These are phyloP conservation scores for Heterotilapia buettikoferi DNA, from an alignment of 2,113 vertebrate genomes.

Conservation along the genomic window DNA sequence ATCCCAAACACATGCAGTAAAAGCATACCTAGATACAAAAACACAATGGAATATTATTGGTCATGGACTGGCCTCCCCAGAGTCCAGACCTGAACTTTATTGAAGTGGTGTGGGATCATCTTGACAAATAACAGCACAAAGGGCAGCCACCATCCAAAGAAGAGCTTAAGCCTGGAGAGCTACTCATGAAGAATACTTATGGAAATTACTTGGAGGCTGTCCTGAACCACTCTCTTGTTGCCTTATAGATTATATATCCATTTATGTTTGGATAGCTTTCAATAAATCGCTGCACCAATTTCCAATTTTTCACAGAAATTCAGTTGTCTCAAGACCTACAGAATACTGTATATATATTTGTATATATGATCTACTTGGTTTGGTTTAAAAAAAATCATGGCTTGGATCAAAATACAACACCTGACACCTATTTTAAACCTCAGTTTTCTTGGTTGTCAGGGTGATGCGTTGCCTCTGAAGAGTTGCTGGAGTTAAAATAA, in stretches of 20 bases:
- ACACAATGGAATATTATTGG: neutral
- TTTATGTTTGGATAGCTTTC: neutral
- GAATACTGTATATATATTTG: neutral
- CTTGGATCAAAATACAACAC: neutral
- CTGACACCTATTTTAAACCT: neutral
- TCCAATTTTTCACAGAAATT: neutral
- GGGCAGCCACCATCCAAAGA: neutral
- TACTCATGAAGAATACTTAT: neutral
- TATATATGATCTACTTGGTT: neutral
- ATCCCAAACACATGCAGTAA: neutral
- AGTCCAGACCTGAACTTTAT: neutral
- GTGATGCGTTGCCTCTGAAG: neutral
- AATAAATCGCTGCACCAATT: neutral
- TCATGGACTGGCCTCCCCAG: neutral
- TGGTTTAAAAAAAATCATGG: neutral
- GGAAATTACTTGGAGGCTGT: neutral
- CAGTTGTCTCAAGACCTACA: neutral
- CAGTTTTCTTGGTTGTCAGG: neutral
- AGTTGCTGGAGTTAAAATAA: constrained; percentile 7
- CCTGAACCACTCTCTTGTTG: neutral
- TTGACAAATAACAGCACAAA: neutral
- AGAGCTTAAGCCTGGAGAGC: neutral
- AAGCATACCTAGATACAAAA: neutral
- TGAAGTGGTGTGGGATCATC: neutral
- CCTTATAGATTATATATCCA: neutral